Evolutionary conservation across 2,113 vertebrate species (phyloP), one percentile per base, ranked within the genome.

Genomic region (Arvicanthis niloticus): DNA sequence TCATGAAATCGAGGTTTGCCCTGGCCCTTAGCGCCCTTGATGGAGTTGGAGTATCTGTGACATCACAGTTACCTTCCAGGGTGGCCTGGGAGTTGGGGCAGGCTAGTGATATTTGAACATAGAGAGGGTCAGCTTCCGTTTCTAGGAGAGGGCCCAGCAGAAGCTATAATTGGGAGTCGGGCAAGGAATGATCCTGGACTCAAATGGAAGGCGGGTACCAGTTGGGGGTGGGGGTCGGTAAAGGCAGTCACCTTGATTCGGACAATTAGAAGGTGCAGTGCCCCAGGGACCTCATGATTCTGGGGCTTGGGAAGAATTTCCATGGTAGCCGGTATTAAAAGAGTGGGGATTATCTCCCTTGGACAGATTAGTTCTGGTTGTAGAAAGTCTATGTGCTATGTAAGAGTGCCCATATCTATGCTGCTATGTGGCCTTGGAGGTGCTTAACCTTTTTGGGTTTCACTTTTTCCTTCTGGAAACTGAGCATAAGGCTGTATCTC

Each of bases 331-430:
- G 4, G 11, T 60, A 12, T 34, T 45, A 21, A 48, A 16, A 86
- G 29, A 29, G 19, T n/a, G 1, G 62, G 4, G 40, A 4, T 89
- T 4, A 29, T 16, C 42, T 78, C 7, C n/a, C n/a, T 15, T 6
- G 65, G 21, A 24, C 48, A 42, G 65, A 70, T 68, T 17, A 12
- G 68, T 29, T 15, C 2, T 5, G 4, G 65, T 16, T 67, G 45
- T 1, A 0, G 48, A 53, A 12, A n/a, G 42, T 7, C 2, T 9
- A 15, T 2, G 8, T n/a, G 60, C 72, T 31, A 51, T 19, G 56
- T 21, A 8, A 22, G 65, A 37, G 31, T n/a, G 37, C 0, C 0
- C 24, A 17, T 29, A 65, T 16, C 81, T 5, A 0, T 19, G 4
- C 10, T 37, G 45, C 89, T 40, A 22, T 67, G 67, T 45, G 80